Conservation (phyloP, 2,888 invertebrate genomes). For the Leucoptera coffeella region DNA sequence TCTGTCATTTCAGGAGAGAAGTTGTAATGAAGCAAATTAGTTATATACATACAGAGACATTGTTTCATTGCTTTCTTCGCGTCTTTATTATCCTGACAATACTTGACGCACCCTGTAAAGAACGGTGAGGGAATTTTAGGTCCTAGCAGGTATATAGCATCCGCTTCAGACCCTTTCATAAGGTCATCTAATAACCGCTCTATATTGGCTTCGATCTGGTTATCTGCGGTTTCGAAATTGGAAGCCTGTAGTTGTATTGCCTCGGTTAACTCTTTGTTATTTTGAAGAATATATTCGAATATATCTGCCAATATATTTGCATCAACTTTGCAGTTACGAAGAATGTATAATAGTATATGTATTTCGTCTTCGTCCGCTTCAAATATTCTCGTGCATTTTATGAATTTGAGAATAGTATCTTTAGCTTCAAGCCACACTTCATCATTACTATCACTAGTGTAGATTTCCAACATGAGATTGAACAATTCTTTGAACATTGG, state of each 20-base stretch:
- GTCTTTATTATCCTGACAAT: constrained; percentile 20
- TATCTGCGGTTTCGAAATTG: constrained; percentile 27
- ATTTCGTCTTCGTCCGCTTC: constrained; percentile 60
- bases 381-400: constrained; percentile 60
- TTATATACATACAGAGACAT: constrained; percentile 29
- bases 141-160: constrained; percentile 25
- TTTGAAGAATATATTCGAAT: constrained; percentile 25
- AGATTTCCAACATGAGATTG: constrained; percentile 51
- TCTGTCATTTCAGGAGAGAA: constrained; percentile 44
- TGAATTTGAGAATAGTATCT: constrained; percentile 46
- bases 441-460: constrained; percentile 20
- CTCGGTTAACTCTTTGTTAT: constrained; percentile 20
- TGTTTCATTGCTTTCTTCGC: constrained; percentile 25
- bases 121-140: constrained; percentile 34
- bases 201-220: constrained; percentile 18
- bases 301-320: constrained; percentile 24
- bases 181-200: constrained; percentile 31
- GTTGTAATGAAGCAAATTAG: constrained; percentile 58
- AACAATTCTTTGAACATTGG: constrained; percentile 49
- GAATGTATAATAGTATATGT: constrained; percentile 57
- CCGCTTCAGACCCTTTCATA: constrained; percentile 22
- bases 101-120: constrained; percentile 34
- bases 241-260: constrained; percentile 25
- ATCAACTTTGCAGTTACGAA: constrained; percentile 24
- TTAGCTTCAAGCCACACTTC: constrained; percentile 46